Evolutionary conservation across 1,140 invertebrate species (phyloP).

Genomic region (Leptinotarsa undecemlineata): DNA sequence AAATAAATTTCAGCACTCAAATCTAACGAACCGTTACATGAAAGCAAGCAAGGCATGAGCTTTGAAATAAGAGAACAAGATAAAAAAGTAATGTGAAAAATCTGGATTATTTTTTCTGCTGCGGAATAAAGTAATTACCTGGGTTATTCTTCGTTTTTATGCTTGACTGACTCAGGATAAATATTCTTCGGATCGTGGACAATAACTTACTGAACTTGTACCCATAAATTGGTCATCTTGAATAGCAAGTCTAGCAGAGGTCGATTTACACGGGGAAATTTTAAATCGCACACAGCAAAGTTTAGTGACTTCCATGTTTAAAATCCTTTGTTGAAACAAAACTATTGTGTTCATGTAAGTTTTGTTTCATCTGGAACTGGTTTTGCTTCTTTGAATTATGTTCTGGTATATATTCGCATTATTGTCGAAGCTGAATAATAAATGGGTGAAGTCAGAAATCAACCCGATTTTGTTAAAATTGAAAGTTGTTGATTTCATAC

Average conservation of each 20-base stretch:
- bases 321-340: slow-evolving; percentile 31
- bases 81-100: slow-evolving; percentile 18
- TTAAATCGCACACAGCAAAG: slow-evolving; percentile 38
- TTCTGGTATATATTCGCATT: background rate
- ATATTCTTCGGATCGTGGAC: slow-evolving; percentile 48
- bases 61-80: slow-evolving; percentile 8
- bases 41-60: slow-evolving; percentile 17
- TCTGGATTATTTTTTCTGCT: slow-evolving; percentile 19
- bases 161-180: slow-evolving; percentile 48
- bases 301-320: slow-evolving; percentile 38
- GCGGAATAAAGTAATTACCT: slow-evolving; percentile 49
- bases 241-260: slow-evolving; percentile 39
- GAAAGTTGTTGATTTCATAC: too few relatives aligned
- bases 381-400: slow-evolving; percentile 7
- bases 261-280: slow-evolving; percentile 46
- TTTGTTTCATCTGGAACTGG: slow-evolving; percentile 22
- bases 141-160: slow-evolving; percentile 49
- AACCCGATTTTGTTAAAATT: too few relatives aligned
- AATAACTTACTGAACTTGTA: slow-evolving; percentile 51
- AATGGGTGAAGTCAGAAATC: too few relatives aligned
- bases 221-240: slow-evolving; percentile 50
- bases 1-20: slow-evolving; percentile 28
- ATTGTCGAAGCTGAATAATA: background rate
- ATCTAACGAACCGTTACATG: slow-evolving; percentile 25
- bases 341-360: slow-evolving; percentile 25